Conservation (phyloP, 2,797 vertebrate species). For the Sebastes hubbsi region DNA sequence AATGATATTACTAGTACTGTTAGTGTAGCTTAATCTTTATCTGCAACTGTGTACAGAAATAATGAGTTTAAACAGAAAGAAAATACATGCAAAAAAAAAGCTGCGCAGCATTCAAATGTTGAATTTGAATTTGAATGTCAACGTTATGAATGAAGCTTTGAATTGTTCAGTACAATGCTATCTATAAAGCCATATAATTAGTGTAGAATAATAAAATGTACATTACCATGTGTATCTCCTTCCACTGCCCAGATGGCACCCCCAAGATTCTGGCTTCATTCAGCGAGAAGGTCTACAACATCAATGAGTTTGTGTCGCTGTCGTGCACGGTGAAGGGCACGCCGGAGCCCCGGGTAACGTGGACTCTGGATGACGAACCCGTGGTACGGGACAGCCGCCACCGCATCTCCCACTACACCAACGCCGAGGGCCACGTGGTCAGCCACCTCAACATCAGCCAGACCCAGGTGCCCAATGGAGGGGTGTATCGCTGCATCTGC, state of each 20-base stretch:
- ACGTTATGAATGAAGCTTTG: neutral
- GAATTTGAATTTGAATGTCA: neutral
- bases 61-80: neutral
- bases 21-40: neutral
- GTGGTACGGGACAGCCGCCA: constrained; percentile 92
- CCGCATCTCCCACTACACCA: constrained; percentile 92
- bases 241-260: constrained; percentile 87
- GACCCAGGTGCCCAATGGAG: constrained; percentile 95
- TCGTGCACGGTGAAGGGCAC: constrained; percentile 97
- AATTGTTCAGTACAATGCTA: neutral
- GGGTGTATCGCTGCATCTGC: constrained; percentile 97
- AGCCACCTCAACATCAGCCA: constrained; percentile 98
- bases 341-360: constrained; percentile 91
- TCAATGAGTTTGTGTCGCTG: constrained; percentile 94
- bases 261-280: constrained; percentile 97
- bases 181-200: neutral
- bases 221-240: constrained; percentile 12
- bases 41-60: neutral
- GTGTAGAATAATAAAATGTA: neutral
- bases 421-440: constrained; percentile 90
- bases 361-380: constrained; percentile 95
- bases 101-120: neutral
- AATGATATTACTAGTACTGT: neutral
- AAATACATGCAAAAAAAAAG: neutral
- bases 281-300: constrained; percentile 97